phyloP scores from a whole-genome alignment of 2,113 vertebrate species.

The Ptilonorhynchus violaceus region DNA sequence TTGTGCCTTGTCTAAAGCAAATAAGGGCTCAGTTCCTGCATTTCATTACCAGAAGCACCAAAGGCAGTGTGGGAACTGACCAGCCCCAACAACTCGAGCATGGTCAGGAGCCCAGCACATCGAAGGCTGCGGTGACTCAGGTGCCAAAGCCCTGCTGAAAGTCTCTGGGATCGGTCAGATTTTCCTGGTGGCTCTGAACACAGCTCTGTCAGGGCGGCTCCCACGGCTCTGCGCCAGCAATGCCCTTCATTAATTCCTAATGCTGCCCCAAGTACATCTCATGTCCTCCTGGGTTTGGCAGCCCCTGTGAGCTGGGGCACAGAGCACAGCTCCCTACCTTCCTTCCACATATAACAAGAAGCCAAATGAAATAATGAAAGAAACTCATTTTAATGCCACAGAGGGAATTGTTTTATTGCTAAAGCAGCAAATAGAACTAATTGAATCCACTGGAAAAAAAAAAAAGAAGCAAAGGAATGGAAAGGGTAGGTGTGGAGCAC shows the following conservation, averaged over 20 bases:
- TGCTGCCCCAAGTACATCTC: not conserved
- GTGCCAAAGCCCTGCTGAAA: not conserved
- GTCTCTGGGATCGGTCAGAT: not conserved
- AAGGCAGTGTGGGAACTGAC: not conserved
- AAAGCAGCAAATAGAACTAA: slow-evolving; percentile 78
- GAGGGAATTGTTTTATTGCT: slow-evolving; percentile 74
- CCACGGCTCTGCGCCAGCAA: not conserved
- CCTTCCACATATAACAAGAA: slow-evolving; percentile 44
- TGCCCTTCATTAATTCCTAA: slow-evolving; percentile 47
- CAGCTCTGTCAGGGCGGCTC: not conserved
- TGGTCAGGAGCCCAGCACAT: not conserved
- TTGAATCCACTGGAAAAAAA: slow-evolving; percentile 58
- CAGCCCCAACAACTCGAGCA: not conserved
- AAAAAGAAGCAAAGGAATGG: not conserved
- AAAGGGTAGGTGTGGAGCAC: not conserved
- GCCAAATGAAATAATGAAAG: slow-evolving; percentile 74
- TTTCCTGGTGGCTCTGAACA: not conserved
- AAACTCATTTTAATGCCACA: slow-evolving; percentile 72
- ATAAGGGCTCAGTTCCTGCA: fast-evolving
- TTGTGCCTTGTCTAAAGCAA: not conserved
- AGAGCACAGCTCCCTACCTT: slow-evolving; percentile 27
- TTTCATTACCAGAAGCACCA: not conserved
- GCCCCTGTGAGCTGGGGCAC: not conserved
- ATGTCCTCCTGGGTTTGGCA: not conserved
- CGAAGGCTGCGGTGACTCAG: fast-evolving